Conservation (phyloP, 2,888 invertebrate genomes). For the Holacanthella duospinosa region DNA sequence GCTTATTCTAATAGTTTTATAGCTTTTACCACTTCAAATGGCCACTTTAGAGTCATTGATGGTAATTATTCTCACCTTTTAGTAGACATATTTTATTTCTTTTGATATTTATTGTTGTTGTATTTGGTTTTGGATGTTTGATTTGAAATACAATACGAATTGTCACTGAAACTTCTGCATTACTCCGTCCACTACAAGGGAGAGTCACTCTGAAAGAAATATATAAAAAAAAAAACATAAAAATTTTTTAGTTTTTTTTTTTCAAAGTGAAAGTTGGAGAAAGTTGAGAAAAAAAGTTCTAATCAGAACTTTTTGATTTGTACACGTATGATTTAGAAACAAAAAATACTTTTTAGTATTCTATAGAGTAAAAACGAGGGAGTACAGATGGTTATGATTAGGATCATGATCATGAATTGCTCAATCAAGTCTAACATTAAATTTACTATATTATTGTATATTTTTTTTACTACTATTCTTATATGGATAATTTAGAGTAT, state of each 20-base stretch:
- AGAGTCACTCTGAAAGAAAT: constrained; percentile 58
- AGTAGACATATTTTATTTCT: constrained; percentile 36
- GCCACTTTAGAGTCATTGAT: background rate
- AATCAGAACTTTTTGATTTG: no score
- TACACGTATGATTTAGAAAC: background rate
- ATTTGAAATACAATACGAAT: constrained; percentile 44
- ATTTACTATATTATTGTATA: no score
- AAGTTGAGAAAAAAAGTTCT: background rate
- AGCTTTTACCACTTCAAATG: no score
- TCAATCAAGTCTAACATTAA: no score
- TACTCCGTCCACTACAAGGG: constrained; percentile 69
- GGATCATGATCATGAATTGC: background rate
- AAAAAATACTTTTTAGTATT: background rate
- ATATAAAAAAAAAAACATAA: constrained; percentile 7
- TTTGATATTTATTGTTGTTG: constrained; percentile 28
- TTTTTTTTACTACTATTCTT: no score
- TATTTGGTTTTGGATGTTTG: constrained; percentile 30
- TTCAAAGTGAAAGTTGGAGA: background rate
- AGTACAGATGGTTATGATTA: background rate
- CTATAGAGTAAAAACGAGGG: background rate
- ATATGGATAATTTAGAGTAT: background rate
- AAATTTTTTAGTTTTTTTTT: no score
- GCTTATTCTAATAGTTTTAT: no score
- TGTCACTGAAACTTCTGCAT: constrained; percentile 73
- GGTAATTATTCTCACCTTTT: constrained; percentile 22